Conservation (phyloP, 2,888 invertebrate genomes). For the Sinohyriopsis cumingii region DNA sequence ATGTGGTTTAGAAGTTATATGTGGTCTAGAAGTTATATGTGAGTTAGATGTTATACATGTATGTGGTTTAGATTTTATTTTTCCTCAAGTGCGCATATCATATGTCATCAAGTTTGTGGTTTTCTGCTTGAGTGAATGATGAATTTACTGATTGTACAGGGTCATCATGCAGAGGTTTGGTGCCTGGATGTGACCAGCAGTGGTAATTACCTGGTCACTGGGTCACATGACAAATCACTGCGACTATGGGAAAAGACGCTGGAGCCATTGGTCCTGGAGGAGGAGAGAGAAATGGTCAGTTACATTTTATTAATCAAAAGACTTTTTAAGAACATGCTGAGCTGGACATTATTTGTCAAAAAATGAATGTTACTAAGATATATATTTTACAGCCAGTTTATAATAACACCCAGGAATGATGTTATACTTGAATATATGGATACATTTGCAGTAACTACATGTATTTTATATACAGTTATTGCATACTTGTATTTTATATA, state of each 20-base stretch:
- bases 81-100: too few relatives aligned
- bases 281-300: constrained; percentile 82
- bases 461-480: too few relatives aligned
- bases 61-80: too few relatives aligned
- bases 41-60: too few relatives aligned
- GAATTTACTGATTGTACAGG: constrained; percentile 73
- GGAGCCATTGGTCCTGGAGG: constrained; percentile 93
- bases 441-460: too few relatives aligned
- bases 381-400: background rate
- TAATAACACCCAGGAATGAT: too few relatives aligned
- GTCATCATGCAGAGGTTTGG: constrained; percentile 88
- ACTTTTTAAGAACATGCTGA: background rate
- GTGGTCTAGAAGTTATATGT: too few relatives aligned
- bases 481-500: too few relatives aligned
- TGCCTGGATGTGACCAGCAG: constrained; percentile 84
- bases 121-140: too few relatives aligned
- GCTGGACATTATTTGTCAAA: background rate
- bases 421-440: too few relatives aligned
- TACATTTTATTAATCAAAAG: background rate
- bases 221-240: constrained; percentile 90
- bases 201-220: constrained; percentile 83
- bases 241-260: constrained; percentile 89
- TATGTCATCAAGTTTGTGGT: too few relatives aligned
- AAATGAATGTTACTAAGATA: background rate
- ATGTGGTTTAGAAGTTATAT: too few relatives aligned